These are phyloP conservation scores for Onychomys arenicola DNA, from an alignment of 2,797 vertebrate species.

Conservation along the genomic window DNA sequence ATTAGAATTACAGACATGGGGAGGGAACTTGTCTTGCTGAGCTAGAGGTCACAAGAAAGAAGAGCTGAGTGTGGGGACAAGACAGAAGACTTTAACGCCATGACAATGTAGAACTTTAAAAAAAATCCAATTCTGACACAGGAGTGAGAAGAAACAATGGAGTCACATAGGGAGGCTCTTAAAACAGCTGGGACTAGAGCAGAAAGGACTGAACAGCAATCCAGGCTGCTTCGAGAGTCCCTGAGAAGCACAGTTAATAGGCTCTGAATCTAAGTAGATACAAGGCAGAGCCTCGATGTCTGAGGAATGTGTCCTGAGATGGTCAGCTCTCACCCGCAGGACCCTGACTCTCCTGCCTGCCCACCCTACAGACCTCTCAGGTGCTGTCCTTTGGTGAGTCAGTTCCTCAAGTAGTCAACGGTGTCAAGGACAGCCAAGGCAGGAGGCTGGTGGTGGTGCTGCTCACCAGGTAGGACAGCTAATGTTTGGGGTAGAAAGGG, in stretches of 20 bases:
- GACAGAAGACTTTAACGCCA: background rate
- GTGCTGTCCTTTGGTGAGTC: background rate
- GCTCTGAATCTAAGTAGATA: background rate
- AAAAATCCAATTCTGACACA: background rate
- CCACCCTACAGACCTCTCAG: background rate
- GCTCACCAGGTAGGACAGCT: too few species aligned
- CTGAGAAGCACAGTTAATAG: background rate
- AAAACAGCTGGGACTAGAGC: background rate
- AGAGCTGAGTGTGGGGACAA: conserved; percentile 42
- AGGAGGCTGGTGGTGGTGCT: background rate
- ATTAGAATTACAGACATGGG: background rate
- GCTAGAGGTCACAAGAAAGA: background rate
- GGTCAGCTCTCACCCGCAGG: background rate
- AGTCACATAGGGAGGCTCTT: background rate
- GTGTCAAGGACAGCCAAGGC: background rate
- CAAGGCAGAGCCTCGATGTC: background rate
- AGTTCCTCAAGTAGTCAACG: background rate
- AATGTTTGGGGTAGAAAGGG: background rate
- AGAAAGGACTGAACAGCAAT: conserved; percentile 11
- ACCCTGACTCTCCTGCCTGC: background rate
- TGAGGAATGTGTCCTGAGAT: background rate
- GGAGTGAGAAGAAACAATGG: background rate
- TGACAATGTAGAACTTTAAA: background rate
- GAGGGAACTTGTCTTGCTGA: background rate
- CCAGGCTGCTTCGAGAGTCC: background rate